Evolutionary conservation across 64 coral and sea anemone genomes (phyloP).

Genomic region (Stichodactyla mertensii): DNA sequence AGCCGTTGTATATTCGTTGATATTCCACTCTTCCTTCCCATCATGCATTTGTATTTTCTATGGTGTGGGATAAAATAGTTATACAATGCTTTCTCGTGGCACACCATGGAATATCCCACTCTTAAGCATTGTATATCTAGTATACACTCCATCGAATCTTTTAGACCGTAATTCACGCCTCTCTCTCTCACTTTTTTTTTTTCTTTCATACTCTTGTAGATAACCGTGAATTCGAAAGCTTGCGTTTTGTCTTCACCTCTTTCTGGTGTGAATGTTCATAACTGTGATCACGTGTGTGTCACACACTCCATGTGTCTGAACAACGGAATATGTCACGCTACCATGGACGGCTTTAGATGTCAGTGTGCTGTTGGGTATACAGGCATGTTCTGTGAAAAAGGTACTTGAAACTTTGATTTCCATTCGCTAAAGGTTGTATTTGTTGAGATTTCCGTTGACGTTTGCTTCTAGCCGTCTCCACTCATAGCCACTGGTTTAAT

Average conservation of each 20-base stretch:
- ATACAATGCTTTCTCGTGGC: no score
- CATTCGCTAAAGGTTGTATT: no score
- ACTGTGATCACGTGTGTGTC: conserved; percentile 34
- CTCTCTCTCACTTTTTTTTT: not conserved
- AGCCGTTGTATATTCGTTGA: no score
- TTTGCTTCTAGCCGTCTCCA: not conserved
- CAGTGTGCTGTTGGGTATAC: conserved; percentile 21
- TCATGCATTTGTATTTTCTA: no score
- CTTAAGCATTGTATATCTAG: no score
- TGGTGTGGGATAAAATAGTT: no score
- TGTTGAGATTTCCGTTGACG: not conserved
- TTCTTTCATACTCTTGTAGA: not conserved
- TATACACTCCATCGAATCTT: no score
- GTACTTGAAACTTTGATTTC: not conserved
- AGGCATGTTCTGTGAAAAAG: conserved; percentile 20
- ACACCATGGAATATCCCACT: no score
- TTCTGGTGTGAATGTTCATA: conserved; percentile 12
- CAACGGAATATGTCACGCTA: conserved; percentile 8
- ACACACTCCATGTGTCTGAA: conserved; percentile 12
- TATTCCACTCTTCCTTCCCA: no score
- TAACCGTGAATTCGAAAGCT: not conserved
- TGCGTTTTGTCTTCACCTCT: conserved; percentile 4
- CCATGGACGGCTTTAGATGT: conserved; percentile 16
- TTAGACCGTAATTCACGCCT: no score
- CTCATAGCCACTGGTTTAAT: not conserved